phyloP scores from a whole-genome alignment of 2,113 vertebrate genomes.

The Fulmarus glacialis region DNA sequence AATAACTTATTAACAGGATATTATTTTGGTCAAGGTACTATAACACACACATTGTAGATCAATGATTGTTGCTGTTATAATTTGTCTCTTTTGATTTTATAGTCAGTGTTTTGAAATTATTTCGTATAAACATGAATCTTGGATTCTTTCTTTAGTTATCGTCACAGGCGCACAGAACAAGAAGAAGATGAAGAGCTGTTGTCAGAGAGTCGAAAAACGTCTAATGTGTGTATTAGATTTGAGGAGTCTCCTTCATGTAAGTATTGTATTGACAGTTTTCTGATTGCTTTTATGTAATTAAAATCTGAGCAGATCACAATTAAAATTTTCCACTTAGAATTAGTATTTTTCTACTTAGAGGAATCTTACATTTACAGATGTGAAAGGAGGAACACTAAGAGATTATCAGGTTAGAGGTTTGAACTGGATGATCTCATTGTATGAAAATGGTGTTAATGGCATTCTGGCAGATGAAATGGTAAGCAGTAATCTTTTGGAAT shows the following conservation, averaged over 20 bases:
- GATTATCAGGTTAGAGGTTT: slow-evolving; percentile 91
- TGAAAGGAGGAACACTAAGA: slow-evolving; percentile 86
- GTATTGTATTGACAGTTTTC: not conserved
- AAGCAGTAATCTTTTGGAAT: slow-evolving; percentile 49
- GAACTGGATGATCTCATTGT: slow-evolving; percentile 92
- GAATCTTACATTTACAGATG: slow-evolving; percentile 77
- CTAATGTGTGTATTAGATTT: slow-evolving; percentile 85
- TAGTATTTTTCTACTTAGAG: slow-evolving; percentile 23
- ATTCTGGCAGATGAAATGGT: slow-evolving; percentile 95
- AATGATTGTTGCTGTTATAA: not conserved
- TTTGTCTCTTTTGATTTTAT: not conserved
- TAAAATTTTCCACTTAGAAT: not conserved
- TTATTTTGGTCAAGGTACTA: not conserved
- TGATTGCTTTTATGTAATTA: not conserved
- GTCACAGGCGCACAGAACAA: slow-evolving; percentile 87
- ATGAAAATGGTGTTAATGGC: slow-evolving; percentile 92
- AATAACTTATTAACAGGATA: not conserved
- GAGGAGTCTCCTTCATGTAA: slow-evolving; percentile 90
- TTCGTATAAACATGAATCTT: not conserved
- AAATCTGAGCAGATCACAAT: not conserved
- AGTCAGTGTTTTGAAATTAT: not conserved
- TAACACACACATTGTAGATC: not conserved
- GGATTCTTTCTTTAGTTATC: slow-evolving; percentile 73
- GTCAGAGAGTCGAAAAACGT: slow-evolving; percentile 84
- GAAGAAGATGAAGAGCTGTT: slow-evolving; percentile 90